Conservation (phyloP, 2,113 vertebrate genomes). For the Clupea harengus region DNA sequence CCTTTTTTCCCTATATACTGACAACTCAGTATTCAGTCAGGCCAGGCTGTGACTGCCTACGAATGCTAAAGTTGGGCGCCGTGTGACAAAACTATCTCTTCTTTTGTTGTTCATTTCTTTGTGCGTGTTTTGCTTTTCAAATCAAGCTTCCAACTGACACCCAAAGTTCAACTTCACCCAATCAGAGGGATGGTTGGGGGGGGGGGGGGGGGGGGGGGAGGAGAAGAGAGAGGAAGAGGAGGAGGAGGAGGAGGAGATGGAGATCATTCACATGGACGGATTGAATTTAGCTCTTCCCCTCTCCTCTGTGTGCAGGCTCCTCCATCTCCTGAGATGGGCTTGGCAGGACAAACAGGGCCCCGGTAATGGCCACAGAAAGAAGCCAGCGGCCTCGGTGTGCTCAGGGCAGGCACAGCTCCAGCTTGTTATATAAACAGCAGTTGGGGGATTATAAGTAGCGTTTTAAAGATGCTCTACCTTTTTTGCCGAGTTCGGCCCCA, state of each 20-base stretch:
- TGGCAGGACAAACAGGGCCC: background rate
- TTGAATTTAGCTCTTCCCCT: constrained; percentile 18
- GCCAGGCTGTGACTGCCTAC: background rate
- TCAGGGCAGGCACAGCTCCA: constrained; percentile 5
- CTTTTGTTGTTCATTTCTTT: background rate
- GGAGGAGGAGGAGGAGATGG: too few relatives aligned
- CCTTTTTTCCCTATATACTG: background rate
- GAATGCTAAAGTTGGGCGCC: background rate
- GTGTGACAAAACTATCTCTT: background rate
- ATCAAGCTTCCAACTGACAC: constrained; percentile 11
- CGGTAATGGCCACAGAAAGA: background rate
- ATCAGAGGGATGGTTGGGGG: background rate
- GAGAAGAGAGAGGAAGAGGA: too few relatives aligned
- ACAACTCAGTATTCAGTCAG: background rate
- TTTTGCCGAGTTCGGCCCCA: background rate
- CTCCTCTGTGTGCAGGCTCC: constrained; percentile 12
- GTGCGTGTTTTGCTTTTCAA: constrained; percentile 12
- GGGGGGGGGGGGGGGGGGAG: background rate
- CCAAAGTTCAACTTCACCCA: background rate
- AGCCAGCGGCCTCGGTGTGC: constrained; percentile 20
- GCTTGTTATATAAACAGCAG: constrained; percentile 9
- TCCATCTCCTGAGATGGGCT: constrained; percentile 8
- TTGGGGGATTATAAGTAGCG: constrained; percentile 2
- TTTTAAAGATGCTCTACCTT: background rate
- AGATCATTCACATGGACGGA: constrained; percentile 30